These are phyloP conservation scores for Lordiphosa clarofinis DNA, from an alignment of 1,140 invertebrate genomes.

Conservation along the genomic window DNA sequence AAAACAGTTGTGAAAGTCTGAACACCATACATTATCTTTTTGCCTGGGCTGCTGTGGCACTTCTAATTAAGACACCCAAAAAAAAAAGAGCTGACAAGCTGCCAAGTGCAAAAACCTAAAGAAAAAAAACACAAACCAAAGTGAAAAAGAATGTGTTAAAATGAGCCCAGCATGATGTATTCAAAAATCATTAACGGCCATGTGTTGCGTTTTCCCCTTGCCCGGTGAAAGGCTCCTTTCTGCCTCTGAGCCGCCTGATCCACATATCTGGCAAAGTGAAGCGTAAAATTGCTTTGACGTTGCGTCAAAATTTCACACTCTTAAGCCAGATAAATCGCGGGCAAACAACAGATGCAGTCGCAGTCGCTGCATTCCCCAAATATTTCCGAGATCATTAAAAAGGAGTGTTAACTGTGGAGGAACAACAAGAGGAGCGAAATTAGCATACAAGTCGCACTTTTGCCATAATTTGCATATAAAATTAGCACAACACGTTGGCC, in stretches of 20 bases:
- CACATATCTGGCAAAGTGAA: slow-evolving; percentile 70
- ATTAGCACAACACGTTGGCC: slow-evolving; percentile 71
- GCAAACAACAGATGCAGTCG: slow-evolving; percentile 43
- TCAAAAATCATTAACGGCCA: no score
- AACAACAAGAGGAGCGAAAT: slow-evolving; percentile 48
- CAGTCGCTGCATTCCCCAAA: slow-evolving; percentile 67
- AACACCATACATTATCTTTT: no score
- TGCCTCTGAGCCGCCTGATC: slow-evolving; percentile 60
- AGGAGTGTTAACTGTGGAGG: slow-evolving; percentile 3
- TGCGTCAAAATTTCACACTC: slow-evolving; percentile 77
- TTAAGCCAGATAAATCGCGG: slow-evolving; percentile 30
- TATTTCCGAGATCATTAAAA: slow-evolving; percentile 74
- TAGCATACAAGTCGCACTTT: slow-evolving; percentile 76
- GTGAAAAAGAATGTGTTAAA: no score
- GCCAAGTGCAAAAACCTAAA: no score
- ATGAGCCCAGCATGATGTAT: no score
- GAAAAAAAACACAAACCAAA: no score
- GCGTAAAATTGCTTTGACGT: slow-evolving; percentile 71
- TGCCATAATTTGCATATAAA: slow-evolving; percentile 77
- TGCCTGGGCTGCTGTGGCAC: no score
- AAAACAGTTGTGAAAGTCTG: no score
- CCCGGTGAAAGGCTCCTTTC: slow-evolving; percentile 30
- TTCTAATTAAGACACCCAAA: no score
- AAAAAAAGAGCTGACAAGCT: no score
- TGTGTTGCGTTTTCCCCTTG: no score